phyloP scores from a whole-genome alignment of 2,888 invertebrate species.

The Schizotus pectinicornis region DNA sequence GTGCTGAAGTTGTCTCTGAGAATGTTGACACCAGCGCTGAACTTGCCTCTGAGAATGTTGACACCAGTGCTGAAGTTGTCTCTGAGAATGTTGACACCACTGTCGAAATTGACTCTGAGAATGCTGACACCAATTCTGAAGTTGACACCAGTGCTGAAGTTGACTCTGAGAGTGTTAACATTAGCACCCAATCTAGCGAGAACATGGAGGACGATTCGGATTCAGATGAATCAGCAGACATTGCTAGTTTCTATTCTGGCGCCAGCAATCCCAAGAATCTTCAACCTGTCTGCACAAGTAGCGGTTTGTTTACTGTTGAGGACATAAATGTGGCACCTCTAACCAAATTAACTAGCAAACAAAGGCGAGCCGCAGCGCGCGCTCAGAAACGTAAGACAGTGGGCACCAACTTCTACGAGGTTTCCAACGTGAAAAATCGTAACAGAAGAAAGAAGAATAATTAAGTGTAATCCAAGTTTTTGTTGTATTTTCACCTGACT shows the following conservation, averaged over 20 bases:
- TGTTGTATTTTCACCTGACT: too few species aligned
- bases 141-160: slow-evolving; percentile 43
- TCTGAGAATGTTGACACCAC: slow-evolving; percentile 58
- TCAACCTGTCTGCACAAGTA: slow-evolving; percentile 42
- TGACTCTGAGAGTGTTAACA: neutral
- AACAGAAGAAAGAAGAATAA: slow-evolving; percentile 69
- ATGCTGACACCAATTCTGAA: slow-evolving; percentile 27
- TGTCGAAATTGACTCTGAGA: slow-evolving; percentile 29
- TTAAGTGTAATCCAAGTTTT: neutral
- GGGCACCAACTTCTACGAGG: slow-evolving; percentile 89
- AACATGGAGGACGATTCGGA: slow-evolving; percentile 50
- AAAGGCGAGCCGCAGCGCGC: slow-evolving; percentile 76
- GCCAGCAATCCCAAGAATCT: too few species aligned
- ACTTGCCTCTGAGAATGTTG: slow-evolving; percentile 58
- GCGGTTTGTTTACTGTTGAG: slow-evolving; percentile 28
- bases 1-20: slow-evolving; percentile 57
- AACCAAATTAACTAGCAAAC: slow-evolving; percentile 75
- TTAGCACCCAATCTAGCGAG: slow-evolving; percentile 29
- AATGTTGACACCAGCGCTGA: slow-evolving; percentile 53
- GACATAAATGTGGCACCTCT: too few species aligned
- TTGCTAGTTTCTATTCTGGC: slow-evolving; percentile 2
- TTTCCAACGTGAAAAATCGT: slow-evolving; percentile 86
- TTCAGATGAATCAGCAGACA: slow-evolving; percentile 58
- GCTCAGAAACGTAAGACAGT: slow-evolving; percentile 79
- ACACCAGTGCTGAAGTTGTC: slow-evolving; percentile 52